phyloP scores from a whole-genome alignment of 2,113 vertebrate genomes.

The Balaenoptera acutorostrata region DNA sequence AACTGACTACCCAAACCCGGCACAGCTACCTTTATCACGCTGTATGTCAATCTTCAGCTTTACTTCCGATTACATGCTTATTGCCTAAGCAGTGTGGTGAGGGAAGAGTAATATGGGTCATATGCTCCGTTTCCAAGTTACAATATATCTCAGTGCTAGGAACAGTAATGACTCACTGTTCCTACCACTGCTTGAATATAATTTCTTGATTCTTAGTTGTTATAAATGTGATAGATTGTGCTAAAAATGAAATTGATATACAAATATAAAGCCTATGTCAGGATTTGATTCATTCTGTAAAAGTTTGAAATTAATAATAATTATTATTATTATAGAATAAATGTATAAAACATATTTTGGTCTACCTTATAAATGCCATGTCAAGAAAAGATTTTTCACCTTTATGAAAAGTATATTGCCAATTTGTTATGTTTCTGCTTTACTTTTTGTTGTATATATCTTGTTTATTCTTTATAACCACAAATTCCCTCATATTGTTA shows the following conservation, averaged over 20 bases:
- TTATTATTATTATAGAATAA: not conserved
- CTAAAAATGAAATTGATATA: not conserved
- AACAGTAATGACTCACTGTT: not conserved
- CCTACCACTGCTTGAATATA: not conserved
- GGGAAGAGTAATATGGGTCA: not conserved
- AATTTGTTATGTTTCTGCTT: not conserved
- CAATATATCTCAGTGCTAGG: not conserved
- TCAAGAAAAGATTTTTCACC: not conserved
- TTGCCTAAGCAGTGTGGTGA: not conserved
- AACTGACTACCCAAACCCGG: not conserved
- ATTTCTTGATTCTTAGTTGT: not conserved
- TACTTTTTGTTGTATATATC: not conserved
- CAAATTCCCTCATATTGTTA: not conserved
- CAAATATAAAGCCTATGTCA: not conserved
- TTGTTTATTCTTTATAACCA: not conserved
- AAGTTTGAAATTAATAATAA: not conserved
- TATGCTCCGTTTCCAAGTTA: not conserved
- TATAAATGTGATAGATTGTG: not conserved
- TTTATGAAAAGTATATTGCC: not conserved
- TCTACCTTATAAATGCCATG: not conserved
- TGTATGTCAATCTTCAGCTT: not conserved
- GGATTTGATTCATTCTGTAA: not conserved
- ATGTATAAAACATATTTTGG: not conserved
- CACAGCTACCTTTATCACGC: not conserved
- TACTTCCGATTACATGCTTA: not conserved